Evolutionary conservation across 1,140 invertebrate genomes (phyloP).

Genomic region (Lasioglossum albipes): DNA sequence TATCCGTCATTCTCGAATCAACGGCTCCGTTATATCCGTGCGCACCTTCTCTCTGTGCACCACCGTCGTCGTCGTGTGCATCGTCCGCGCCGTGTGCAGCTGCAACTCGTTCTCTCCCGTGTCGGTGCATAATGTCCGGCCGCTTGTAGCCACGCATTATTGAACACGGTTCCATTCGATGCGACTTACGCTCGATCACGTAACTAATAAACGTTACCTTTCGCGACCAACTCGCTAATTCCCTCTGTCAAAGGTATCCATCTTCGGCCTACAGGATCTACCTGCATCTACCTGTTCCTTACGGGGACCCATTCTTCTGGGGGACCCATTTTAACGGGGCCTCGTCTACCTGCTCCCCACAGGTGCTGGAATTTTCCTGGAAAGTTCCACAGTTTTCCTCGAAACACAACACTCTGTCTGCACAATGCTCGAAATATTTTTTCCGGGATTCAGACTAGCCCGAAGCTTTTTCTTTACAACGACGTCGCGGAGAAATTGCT

Average conservation of each 20-base stretch:
- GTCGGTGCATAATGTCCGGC: background rate
- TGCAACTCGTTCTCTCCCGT: slow-evolving; percentile 6
- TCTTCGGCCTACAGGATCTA: slow-evolving; percentile 24
- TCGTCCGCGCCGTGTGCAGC: background rate
- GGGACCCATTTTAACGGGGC: slow-evolving; percentile 12
- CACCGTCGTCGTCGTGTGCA: background rate
- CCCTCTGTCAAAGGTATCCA: background rate
- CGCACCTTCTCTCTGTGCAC: too few relatives aligned
- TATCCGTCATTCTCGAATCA: slow-evolving; percentile 42
- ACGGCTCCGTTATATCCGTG: slow-evolving; percentile 10
- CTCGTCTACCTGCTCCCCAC: slow-evolving; percentile 10
- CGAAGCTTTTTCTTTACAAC: too few relatives aligned
- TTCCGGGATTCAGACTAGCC: too few relatives aligned
- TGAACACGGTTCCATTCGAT: background rate
- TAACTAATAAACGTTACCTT: background rate
- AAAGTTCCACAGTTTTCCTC: slow-evolving; percentile 19
- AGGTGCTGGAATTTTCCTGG: background rate
- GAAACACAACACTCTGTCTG: background rate
- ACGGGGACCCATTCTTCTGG: slow-evolving; percentile 25
- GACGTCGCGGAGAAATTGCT: too few relatives aligned
- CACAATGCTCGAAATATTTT: too few relatives aligned
- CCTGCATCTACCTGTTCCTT: slow-evolving; percentile 13
- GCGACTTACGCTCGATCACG: background rate
- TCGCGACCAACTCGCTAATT: background rate
- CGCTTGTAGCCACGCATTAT: background rate